Base-by-base conservation (phyloP, 2,888 invertebrate genomes). In the Furcula furcula region DNA sequence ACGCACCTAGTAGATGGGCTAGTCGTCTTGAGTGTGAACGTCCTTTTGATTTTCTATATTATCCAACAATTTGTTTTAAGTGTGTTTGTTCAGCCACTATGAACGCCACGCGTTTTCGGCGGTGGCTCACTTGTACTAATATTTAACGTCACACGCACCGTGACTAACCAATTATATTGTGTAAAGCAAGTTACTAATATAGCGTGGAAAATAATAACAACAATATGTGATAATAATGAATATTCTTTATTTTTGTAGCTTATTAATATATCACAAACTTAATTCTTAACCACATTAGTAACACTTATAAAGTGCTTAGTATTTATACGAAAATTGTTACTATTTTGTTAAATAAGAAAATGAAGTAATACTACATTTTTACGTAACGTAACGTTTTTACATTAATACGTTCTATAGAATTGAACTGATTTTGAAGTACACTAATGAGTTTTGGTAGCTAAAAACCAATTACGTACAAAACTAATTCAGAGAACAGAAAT, bases 211-310 rank as follows among this genome's bases (percentile, higher is more conserved):
- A 35, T 38, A 59, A 61, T 61, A 46, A 46, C 48, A 41, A 13
- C 37, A 30, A 14, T 10, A 9, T 34, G 32, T 44, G 27, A 31
- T 61, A 59, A 51, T 67, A 63, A 63, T 58, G 46, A 65, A 65
- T 55, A 51, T 62, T 65, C 55, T 60, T 75, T 76, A 76, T 70
- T 73, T 73, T 60, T 61, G 49, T 68, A 64, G 45, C 70, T 65
- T 69, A 76, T 46, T 55, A 69, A 54, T 75, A 73, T 77, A 81
- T 81, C 80, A 81, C 81, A 81, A 76, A 73, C 57, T 55, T 69
- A 65, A 65, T 49, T 60, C 54, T 68, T 62, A 50, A 46, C 42
- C 32, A 42, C 29, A 44, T 52, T 52, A 40, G 40, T 46, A 55
- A 52, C 58, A 62, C 55, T 46, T 48, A 39, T 42, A 41, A 41